Conservation (phyloP, 2,888 invertebrate genomes). For the Nephrotoma guestfalica region DNA sequence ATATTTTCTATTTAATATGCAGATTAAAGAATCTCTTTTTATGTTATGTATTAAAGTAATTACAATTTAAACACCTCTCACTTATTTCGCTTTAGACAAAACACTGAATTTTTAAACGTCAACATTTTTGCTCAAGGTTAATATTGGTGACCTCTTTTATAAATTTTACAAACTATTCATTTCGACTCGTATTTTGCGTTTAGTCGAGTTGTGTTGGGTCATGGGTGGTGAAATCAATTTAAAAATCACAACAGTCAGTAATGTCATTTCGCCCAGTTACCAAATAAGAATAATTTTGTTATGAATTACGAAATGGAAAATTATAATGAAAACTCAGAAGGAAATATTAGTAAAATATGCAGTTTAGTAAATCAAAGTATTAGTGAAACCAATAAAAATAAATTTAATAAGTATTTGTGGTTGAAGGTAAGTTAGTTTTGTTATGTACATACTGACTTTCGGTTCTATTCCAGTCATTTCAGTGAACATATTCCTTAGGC, state of each 20-base stretch:
- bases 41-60: background rate
- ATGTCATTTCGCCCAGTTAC: background rate
- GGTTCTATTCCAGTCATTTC: no score
- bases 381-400: background rate
- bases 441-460: no score
- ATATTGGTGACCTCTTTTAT: no score
- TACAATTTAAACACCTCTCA: background rate
- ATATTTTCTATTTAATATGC: background rate
- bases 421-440: background rate
- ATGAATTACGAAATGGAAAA: background rate
- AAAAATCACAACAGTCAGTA: background rate
- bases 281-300: background rate
- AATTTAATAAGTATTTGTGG: background rate
- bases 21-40: background rate
- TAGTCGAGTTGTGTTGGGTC: no score
- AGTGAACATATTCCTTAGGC: no score
- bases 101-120: background rate
- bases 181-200: no score
- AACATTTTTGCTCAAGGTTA: background rate
- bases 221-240: no score
- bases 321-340: background rate
- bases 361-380: background rate
- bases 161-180: no score
- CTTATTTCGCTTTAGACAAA: background rate
- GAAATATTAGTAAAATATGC: background rate